Evolutionary conservation across 1,140 invertebrate species (phyloP).

Genomic region (Polypedilum vanderplanki): DNA sequence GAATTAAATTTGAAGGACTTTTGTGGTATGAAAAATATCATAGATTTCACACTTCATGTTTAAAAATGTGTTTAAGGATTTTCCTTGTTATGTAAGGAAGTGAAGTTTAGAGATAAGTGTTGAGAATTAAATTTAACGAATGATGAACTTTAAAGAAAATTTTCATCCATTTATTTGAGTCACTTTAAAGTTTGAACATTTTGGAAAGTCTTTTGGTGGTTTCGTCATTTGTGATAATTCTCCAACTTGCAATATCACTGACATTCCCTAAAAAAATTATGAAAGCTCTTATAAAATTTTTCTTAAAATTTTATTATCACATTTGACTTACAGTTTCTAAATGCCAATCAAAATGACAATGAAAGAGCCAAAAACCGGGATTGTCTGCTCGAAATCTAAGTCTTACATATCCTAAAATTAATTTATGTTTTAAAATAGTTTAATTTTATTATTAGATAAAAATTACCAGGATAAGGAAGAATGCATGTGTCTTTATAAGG

Average conservation of each 20-base stretch:
- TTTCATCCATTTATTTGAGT: neutral
- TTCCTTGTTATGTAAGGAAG: too few relatives aligned
- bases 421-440: too few relatives aligned
- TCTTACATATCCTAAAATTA: constrained; percentile 40
- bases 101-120: too few relatives aligned
- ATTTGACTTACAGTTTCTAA: neutral
- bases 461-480: constrained; percentile 40
- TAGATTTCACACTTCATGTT: too few relatives aligned
- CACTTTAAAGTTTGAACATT: constrained; percentile 45
- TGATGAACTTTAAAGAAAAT: too few relatives aligned
- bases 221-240: constrained; percentile 45
- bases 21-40: too few relatives aligned
- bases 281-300: constrained; percentile 44
- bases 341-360: constrained; percentile 31
- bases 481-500: constrained; percentile 45
- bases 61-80: too few relatives aligned
- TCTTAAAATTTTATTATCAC: neutral
- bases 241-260: constrained; percentile 48
- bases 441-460: too few relatives aligned
- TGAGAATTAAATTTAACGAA: too few relatives aligned
- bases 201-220: constrained; percentile 48
- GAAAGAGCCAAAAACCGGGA: constrained; percentile 37
- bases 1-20: too few relatives aligned
- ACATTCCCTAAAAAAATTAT: constrained; percentile 41
- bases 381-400: constrained; percentile 45